These are phyloP conservation scores for Auanema sp. DNA, from an alignment of 2,888 invertebrate species.

Conservation along the genomic window DNA sequence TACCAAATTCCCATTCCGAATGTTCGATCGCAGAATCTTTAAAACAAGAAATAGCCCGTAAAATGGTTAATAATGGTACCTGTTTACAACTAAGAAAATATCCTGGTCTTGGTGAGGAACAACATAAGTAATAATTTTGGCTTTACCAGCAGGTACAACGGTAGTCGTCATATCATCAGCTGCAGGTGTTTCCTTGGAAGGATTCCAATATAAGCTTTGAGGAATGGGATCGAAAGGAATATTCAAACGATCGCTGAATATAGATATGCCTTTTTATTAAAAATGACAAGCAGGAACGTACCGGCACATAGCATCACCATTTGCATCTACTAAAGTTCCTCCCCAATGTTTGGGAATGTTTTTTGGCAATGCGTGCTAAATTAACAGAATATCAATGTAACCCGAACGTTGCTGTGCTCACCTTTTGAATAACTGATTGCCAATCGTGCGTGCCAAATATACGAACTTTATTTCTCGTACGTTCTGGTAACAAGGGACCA, in stretches of 20 bases:
- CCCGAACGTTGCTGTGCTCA: conserved; percentile 7
- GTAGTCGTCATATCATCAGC: conserved; percentile 30
- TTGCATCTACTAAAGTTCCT: conserved; percentile 43
- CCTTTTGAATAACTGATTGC: conserved; percentile 35
- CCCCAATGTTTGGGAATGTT: conserved; percentile 54
- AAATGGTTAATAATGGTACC: conserved; percentile 25
- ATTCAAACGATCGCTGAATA: conserved; percentile 38
- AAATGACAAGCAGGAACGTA: conserved; percentile 4
- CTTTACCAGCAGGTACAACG: conserved; percentile 41
- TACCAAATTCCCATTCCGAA: conserved; percentile 51
- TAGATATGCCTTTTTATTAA: too few species aligned
- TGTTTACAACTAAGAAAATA: conserved; percentile 40
- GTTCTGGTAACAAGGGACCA: conserved; percentile 50
- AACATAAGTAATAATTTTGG: conserved; percentile 34
- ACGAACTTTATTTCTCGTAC: conserved; percentile 49
- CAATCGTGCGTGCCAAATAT: conserved; percentile 44
- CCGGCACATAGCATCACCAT: conserved; percentile 47
- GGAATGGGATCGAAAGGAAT: conserved; percentile 51
- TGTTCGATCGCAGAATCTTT: conserved; percentile 50
- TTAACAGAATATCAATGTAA: background rate
- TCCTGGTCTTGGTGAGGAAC: conserved; percentile 31
- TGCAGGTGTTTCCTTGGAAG: conserved; percentile 34
- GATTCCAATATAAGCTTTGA: conserved; percentile 46
- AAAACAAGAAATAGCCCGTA: conserved; percentile 6
- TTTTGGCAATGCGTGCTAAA: conserved; percentile 40